A percentile compares a stretch with the other conserved stretches of the same genome.
Conservation (phyloP, 2,113 vertebrate species). For the Petromus typicus region DNA sequence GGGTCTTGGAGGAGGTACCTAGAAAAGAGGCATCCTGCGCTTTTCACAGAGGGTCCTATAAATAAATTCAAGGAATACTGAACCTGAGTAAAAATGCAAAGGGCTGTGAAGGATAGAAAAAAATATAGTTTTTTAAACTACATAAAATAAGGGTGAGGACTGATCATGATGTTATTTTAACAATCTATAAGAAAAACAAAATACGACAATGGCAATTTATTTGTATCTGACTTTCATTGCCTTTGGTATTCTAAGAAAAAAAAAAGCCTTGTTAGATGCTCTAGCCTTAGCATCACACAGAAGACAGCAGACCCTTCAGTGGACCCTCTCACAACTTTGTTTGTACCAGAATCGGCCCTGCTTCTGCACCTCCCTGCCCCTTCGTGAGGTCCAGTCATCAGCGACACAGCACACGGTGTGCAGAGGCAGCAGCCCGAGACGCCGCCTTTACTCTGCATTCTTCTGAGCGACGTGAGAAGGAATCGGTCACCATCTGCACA, state of each 20-base stretch:
- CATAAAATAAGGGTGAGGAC: slow-evolving; percentile 11
- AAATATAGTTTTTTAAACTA: slow-evolving; percentile 44
- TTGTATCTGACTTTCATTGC: slow-evolving; percentile 70
- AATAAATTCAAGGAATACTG: not conserved
- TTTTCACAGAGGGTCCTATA: not conserved
- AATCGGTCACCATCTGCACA: not conserved
- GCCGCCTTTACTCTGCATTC: not conserved
- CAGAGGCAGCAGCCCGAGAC: not conserved
- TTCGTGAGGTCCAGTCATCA: not conserved
- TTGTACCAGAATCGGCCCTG: not conserved
- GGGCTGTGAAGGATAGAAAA: not conserved
- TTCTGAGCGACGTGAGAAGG: not conserved
- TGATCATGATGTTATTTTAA: slow-evolving; percentile 22
- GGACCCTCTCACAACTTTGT: not conserved
- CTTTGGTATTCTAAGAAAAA: slow-evolving; percentile 79
- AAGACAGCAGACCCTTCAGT: not conserved
- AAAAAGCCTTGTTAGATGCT: not conserved
- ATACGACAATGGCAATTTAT: slow-evolving; percentile 63
- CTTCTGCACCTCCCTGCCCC: not conserved
- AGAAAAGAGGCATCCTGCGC: not conserved
- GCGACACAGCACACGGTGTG: not conserved
- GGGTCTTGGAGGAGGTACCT: slow-evolving; percentile 21
- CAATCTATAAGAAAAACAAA: slow-evolving; percentile 61
- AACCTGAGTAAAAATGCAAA: slow-evolving; percentile 63
- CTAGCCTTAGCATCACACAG: slow-evolving; percentile 14